These are phyloP conservation scores for Pachycephus smyrnensis DNA, from an alignment of 2,888 invertebrate species.

Conservation along the genomic window DNA sequence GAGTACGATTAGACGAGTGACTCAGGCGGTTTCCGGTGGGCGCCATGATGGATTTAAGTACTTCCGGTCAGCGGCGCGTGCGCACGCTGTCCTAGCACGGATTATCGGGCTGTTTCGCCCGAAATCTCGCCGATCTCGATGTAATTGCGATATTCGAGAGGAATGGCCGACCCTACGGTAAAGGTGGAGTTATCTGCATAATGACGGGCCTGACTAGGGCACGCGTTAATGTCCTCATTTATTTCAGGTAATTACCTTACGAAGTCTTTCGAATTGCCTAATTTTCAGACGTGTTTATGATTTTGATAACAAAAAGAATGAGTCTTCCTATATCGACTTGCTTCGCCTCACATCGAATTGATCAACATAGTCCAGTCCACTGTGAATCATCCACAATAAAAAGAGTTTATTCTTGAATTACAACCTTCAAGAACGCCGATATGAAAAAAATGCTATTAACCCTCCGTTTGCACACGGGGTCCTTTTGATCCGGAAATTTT, in stretches of 20 bases:
- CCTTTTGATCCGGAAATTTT: too few relatives aligned
- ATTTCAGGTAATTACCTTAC: constrained; percentile 40
- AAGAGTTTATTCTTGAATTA: too few relatives aligned
- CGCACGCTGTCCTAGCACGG: constrained; percentile 44
- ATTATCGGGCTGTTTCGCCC: constrained; percentile 36
- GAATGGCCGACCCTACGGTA: neutral
- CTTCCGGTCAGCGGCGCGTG: constrained; percentile 59
- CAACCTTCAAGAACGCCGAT: too few relatives aligned
- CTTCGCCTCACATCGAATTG: neutral
- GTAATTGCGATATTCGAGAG: constrained; percentile 28
- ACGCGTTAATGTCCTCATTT: constrained; percentile 39
- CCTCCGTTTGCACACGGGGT: too few relatives aligned
- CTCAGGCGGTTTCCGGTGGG: constrained; percentile 61
- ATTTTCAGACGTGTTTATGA: neutral
- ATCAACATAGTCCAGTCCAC: neutral
- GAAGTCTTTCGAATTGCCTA: neutral
- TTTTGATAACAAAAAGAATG: constrained; percentile 1
- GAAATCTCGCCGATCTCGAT: constrained; percentile 28
- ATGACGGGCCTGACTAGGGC: constrained; percentile 41
- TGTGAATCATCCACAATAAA: neutral
- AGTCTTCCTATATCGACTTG: neutral
- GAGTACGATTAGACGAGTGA: constrained; percentile 60
- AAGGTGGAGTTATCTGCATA: constrained; percentile 37
- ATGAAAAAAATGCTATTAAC: too few relatives aligned
- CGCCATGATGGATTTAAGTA: constrained; percentile 63